Evolutionary conservation across 2,113 vertebrate genomes (phyloP).

Genomic region (Lutjanus erythropterus): DNA sequence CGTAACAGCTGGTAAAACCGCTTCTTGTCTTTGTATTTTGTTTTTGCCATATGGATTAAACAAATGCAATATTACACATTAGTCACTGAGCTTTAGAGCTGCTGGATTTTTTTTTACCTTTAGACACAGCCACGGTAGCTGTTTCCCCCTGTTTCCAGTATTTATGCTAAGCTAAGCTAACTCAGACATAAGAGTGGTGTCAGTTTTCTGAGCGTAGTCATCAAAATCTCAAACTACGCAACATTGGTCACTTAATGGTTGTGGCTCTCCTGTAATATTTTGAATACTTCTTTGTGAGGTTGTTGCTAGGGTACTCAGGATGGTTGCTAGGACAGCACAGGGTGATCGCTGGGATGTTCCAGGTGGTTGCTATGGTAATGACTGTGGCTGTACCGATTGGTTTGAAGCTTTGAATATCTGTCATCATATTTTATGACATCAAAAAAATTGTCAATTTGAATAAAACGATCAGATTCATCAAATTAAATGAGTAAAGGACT

Average conservation of each 20-base stretch:
- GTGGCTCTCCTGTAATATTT: neutral
- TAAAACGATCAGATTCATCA: too few relatives aligned
- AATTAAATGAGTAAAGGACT: too few relatives aligned
- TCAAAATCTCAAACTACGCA: neutral
- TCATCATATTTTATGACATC: too few relatives aligned
- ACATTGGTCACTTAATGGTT: neutral
- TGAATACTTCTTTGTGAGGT: neutral
- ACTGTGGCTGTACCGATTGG: too few relatives aligned
- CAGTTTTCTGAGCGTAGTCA: neutral
- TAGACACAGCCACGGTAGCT: neutral
- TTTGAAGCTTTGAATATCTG: too few relatives aligned
- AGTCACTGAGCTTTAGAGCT: neutral
- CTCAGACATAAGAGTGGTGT: neutral
- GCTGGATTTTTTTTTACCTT: neutral
- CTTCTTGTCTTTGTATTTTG: neutral
- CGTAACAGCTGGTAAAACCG: neutral
- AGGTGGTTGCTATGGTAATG: too few relatives aligned
- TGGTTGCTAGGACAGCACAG: too few relatives aligned
- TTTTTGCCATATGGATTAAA: neutral
- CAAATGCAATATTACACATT: neutral
- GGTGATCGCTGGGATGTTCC: too few relatives aligned
- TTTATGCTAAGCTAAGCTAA: neutral
- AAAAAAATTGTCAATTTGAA: too few relatives aligned
- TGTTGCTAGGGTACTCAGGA: conserved; percentile 13
- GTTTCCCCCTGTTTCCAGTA: neutral